Evolutionary conservation across 2,797 vertebrate genomes (phyloP), one percentile per base, ranked within the genome.

Genomic region (Calcarius lapponicus): DNA sequence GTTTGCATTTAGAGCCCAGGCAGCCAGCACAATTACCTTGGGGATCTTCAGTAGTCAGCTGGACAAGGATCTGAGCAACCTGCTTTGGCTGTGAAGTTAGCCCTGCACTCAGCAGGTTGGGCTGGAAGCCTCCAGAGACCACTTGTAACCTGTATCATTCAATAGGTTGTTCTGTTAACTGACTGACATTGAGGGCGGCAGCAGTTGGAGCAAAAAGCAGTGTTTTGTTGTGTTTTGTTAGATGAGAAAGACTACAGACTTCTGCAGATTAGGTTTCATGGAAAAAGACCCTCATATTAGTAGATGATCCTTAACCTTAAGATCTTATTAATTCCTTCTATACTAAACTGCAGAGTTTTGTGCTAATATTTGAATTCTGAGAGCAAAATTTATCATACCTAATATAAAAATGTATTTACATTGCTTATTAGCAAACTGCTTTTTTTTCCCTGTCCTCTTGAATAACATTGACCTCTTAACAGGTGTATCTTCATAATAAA

Each of bases 401-500:
- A 8, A 34, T 79, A 72, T 48, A 60, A 81, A 86, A 57, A 75
- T 53, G 2, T 58, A 13, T 78, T 74, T 78, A 21, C 1, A 2
- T 67, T 43, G 5, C 32, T 80, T 74, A 17, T 61, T 61, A 75
- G 21, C 17, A 50, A 61, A 34, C 7, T 36, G 9, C 11, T 56
- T 1, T n/a, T 89, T 86, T 60, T 36, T 11, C 42, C 34, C 29
- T 40, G 16, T 61, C 25, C 18, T 61, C 2, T 45, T 81, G 38
- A 72, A 57, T 42, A 82, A 7, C 8, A 21, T 61, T 65, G 24
- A 28, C 15, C 51, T 84, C 43, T 40, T 78, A 66, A 38, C 4
- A 0, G 0, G 6, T 64, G 0, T 60, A 56, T 57, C 34, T 85
- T 79, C 1, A 0, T 56, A 71, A 67, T 75, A 75, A 85, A 69